phyloP scores from a whole-genome alignment of 1,140 invertebrate genomes.

The Lordiphosa stackelbergi region DNA sequence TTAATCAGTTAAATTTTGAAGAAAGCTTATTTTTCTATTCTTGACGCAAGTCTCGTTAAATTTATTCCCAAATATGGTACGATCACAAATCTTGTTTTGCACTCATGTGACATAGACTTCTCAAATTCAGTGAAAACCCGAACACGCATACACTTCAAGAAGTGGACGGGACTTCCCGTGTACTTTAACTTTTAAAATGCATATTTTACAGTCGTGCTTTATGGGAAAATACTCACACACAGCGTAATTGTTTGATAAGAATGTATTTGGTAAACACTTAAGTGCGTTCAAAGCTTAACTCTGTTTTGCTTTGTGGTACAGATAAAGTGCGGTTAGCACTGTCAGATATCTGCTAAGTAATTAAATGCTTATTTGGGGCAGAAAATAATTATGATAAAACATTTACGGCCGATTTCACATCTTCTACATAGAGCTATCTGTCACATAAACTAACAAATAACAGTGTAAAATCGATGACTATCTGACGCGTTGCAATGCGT shows the following conservation, averaged over 20 bases:
- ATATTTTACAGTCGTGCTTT: not conserved
- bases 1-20: slow-evolving; percentile 5
- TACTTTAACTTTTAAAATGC: slow-evolving; percentile 3
- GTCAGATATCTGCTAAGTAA: too few species aligned
- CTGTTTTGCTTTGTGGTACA: too few species aligned
- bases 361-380: too few species aligned
- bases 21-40: slow-evolving; percentile 1
- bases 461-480: too few species aligned
- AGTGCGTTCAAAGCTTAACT: not conserved
- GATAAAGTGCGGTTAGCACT: too few species aligned
- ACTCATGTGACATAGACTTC: not conserved
- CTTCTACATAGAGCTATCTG: too few species aligned
- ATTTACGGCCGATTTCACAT: too few species aligned
- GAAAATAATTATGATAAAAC: too few species aligned
- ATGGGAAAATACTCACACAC: not conserved
- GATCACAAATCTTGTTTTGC: slow-evolving; percentile 1
- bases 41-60: not conserved
- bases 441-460: too few species aligned
- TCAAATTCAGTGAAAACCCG: not conserved
- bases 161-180: slow-evolving; percentile 1
- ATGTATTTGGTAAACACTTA: not conserved
- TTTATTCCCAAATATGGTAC: slow-evolving; percentile 3
- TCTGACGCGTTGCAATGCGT: too few species aligned
- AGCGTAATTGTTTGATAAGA: not conserved
- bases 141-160: not conserved